Conservation (phyloP, 2,888 invertebrate genomes). For the Biston betularia region DNA sequence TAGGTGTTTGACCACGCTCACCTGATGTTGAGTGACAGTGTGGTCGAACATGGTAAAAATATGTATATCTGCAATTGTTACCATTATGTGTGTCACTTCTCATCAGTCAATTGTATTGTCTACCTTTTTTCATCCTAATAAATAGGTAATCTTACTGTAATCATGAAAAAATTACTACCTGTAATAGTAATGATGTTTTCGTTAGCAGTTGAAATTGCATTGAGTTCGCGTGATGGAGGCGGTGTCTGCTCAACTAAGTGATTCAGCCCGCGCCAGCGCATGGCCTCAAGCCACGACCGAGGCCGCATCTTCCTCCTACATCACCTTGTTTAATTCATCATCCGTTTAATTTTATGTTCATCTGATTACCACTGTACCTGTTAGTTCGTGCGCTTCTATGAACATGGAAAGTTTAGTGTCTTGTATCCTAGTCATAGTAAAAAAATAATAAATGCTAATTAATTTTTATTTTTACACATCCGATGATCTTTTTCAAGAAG, state of each 20-base stretch:
- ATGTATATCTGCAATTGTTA: neutral
- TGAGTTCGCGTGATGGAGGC: conserved; percentile 56
- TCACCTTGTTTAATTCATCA: conserved; percentile 62
- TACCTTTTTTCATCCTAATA: neutral
- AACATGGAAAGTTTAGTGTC: neutral
- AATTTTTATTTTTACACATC: too few species aligned
- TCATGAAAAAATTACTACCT: neutral
- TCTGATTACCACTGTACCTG: conserved; percentile 28
- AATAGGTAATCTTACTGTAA: neutral
- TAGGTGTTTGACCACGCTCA: too few species aligned
- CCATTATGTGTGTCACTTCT: conserved; percentile 1
- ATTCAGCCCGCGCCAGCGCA: conserved; percentile 50
- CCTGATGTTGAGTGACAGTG: too few species aligned
- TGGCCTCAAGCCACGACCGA: conserved; percentile 65
- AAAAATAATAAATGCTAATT: too few species aligned
- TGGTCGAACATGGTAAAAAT: too few species aligned
- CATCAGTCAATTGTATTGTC: conserved; percentile 7
- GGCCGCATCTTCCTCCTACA: conserved; percentile 72
- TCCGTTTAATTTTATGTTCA: conserved; percentile 42
- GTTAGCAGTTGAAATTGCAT: conserved; percentile 52
- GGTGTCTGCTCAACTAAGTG: conserved; percentile 48
- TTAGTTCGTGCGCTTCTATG: neutral
- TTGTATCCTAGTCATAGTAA: neutral
- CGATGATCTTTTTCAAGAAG: too few species aligned
- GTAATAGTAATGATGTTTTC: conserved; percentile 45